phyloP scores from a whole-genome alignment of 2,797 vertebrate genomes.

The Myotis findleyi region DNA sequence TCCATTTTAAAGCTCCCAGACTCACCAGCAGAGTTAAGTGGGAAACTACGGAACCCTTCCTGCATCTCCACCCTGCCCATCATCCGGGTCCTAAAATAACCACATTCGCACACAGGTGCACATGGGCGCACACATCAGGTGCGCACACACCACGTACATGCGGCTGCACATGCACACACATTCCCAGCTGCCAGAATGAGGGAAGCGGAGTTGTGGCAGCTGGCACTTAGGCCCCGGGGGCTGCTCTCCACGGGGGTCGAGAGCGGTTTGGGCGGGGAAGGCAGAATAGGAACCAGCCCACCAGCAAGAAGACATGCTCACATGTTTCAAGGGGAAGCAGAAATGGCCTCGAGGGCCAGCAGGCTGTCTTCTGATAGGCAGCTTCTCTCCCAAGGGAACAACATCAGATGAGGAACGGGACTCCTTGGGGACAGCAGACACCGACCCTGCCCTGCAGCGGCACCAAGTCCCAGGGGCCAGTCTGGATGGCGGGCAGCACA shows the following conservation, averaged over 20 bases:
- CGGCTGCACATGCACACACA: accelerated
- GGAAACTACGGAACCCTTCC: neutral
- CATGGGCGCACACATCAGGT: neutral
- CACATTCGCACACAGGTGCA: neutral
- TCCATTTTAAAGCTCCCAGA: neutral
- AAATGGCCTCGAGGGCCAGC: accelerated
- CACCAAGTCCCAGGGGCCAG: neutral
- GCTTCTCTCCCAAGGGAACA: neutral
- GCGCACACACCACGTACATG: no score
- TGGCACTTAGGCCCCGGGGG: neutral
- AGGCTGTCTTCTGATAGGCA: neutral
- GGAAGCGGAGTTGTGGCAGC: neutral
- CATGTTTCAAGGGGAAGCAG: neutral
- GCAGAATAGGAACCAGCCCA: neutral
- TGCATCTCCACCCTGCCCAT: neutral
- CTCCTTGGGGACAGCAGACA: neutral
- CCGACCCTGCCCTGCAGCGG: accelerated
- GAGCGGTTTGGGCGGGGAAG: neutral
- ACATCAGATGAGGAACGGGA: neutral
- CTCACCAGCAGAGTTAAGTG: neutral
- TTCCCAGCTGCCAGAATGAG: neutral
- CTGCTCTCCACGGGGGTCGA: no score
- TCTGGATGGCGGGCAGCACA: neutral
- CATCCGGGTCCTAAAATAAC: neutral
- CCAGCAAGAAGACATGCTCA: no score